A percentile compares a stretch with the other conserved stretches of the same genome.
phyloP scores from a whole-genome alignment of 2,888 invertebrate species.

The Eristalis pertinax region DNA sequence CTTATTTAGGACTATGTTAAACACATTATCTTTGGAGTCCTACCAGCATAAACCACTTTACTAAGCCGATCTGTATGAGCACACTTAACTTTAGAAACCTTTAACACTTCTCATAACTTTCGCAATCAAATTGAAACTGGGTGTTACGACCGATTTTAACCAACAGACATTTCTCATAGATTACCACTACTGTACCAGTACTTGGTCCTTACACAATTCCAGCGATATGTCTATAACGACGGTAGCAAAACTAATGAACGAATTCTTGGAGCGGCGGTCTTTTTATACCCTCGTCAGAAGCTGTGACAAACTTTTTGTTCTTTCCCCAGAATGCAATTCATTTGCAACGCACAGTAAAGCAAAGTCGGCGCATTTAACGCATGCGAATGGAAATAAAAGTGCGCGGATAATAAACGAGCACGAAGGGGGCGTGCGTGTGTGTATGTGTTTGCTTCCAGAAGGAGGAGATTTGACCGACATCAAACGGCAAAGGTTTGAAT shows the following conservation, averaged over 20 bases:
- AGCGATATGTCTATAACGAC: conserved; percentile 49
- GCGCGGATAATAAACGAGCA: background rate
- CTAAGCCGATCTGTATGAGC: conserved; percentile 14
- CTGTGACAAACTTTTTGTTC: conserved; percentile 32
- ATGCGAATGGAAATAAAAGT: background rate
- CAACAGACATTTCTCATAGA: conserved; percentile 48
- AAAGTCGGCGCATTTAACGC: conserved; percentile 41
- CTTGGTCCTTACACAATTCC: conserved; percentile 24
- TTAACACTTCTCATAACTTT: conserved; percentile 56
- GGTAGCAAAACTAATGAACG: conserved; percentile 65
- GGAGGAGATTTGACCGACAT: background rate
- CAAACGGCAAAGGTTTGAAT: background rate
- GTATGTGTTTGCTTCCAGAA: background rate
- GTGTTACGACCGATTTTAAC: conserved; percentile 3
- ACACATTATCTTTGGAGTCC: conserved; percentile 48
- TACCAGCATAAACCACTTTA: conserved; percentile 49
- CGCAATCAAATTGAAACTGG: background rate
- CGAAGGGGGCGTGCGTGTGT: background rate
- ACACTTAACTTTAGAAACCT: conserved; percentile 24
- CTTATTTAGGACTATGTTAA: conserved; percentile 63
- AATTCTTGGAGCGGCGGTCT: conserved; percentile 29
- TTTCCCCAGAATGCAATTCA: conserved; percentile 39
- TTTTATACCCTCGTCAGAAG: conserved; percentile 58
- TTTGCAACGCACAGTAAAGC: conserved; percentile 48
- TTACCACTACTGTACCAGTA: background rate